A percentile compares a stretch with the other conserved stretches of the same genome.
Conservation (phyloP, 2,888 invertebrate genomes). For the Tenthredo livida region DNA sequence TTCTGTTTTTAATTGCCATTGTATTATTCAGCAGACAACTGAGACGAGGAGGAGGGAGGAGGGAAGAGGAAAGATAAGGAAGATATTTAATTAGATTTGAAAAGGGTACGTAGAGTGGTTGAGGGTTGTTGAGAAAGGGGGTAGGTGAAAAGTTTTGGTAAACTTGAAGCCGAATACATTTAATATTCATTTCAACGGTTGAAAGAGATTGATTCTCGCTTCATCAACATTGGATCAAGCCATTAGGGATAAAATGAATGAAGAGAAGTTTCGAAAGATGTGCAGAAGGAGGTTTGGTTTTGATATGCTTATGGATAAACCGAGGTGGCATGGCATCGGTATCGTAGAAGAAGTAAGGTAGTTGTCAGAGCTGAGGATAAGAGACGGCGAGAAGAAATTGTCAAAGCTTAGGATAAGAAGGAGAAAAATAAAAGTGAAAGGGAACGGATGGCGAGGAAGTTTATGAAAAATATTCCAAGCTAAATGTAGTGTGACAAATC, state of each 20-base stretch:
- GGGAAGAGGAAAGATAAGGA: not conserved
- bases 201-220: constrained; percentile 45
- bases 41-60: not conserved
- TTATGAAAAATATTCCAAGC: constrained; percentile 48
- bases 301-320: not conserved
- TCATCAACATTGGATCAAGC: constrained; percentile 41
- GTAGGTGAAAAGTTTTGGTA: constrained; percentile 32
- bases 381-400: constrained; percentile 23
- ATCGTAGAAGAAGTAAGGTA: not conserved
- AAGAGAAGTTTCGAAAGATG: not conserved
- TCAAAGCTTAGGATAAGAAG: not conserved
- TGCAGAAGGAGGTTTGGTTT: not conserved
- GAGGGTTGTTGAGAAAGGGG: not conserved
- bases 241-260: constrained; percentile 16
- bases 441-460: constrained; percentile 48
- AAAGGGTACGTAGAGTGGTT: constrained; percentile 7
- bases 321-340: not conserved
- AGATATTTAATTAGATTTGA: constrained; percentile 44
- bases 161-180: constrained; percentile 27
- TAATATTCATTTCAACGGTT: constrained; percentile 31
- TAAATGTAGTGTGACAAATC: constrained; percentile 51
- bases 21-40: not conserved
- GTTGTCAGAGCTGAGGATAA: not conserved
- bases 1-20: not conserved
- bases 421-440: constrained; percentile 7